phyloP scores from a whole-genome alignment of 1,140 invertebrate species.

The Cheumatopsyche charites region DNA sequence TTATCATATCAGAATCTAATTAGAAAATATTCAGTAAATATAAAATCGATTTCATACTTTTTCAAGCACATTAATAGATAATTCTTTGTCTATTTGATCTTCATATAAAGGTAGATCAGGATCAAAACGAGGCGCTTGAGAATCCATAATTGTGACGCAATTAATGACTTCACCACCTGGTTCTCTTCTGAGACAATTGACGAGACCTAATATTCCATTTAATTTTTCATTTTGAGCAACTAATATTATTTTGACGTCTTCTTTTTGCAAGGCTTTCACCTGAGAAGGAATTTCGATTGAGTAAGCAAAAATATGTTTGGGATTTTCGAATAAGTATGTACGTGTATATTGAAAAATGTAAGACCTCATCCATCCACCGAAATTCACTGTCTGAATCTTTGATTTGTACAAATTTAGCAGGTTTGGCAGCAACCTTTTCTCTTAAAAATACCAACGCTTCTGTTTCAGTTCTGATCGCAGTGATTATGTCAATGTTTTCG shows the following conservation, averaged over 20 bases:
- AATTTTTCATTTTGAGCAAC: conserved; percentile 67
- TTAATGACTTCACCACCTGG: conserved; percentile 68
- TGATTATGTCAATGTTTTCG: conserved; percentile 56
- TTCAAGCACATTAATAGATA: conserved; percentile 82
- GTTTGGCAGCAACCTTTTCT: conserved; percentile 55
- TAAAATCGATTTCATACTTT: conserved; percentile 60
- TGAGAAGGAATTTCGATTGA: background rate
- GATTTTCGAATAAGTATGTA: too few relatives aligned
- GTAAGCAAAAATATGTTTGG: too few relatives aligned
- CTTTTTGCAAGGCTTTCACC: conserved; percentile 63
- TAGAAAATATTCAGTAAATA: too few relatives aligned
- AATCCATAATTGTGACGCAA: conserved; percentile 70
- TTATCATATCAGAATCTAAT: too few relatives aligned
- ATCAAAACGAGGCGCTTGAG: conserved; percentile 69
- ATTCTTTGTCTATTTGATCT: conserved; percentile 71
- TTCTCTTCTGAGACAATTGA: conserved; percentile 76
- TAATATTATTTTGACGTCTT: conserved; percentile 63
- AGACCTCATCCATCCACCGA: conserved; percentile 55
- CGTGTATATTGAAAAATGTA: too few relatives aligned
- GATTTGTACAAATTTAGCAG: conserved; percentile 57
- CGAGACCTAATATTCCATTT: conserved; percentile 84
- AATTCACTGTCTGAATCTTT: conserved; percentile 52
- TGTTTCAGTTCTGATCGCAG: conserved; percentile 54
- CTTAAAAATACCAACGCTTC: conserved; percentile 59
- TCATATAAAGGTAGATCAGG: conserved; percentile 68